Conservation (phyloP, 2,888 invertebrate species). For the Halictus quadricinctus region DNA sequence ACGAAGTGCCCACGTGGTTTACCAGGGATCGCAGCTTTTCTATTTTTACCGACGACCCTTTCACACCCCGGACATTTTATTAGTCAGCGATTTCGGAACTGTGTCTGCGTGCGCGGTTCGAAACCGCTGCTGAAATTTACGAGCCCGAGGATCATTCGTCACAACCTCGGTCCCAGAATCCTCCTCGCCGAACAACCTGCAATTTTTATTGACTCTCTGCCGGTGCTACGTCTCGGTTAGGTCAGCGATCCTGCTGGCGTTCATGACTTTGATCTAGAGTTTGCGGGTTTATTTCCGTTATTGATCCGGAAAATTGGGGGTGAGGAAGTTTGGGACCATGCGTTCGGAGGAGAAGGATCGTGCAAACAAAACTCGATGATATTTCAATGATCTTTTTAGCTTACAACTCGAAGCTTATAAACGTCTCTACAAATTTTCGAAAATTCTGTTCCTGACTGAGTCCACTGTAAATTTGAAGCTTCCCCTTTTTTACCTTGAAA, state of each 20-base stretch:
- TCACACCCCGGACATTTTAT: neutral
- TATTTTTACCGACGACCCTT: neutral
- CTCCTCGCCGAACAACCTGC: neutral
- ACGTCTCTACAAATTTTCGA: no score
- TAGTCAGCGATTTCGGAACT: slow-evolving; percentile 17
- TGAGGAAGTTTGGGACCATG: neutral
- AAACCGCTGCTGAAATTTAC: neutral
- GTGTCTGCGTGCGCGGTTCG: neutral
- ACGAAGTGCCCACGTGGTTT: neutral
- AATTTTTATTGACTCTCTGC: neutral
- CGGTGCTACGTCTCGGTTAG: neutral
- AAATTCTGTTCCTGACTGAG: no score
- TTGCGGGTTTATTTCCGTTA: neutral
- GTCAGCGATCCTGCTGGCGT: neutral
- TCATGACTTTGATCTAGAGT: neutral
- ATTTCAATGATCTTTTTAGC: neutral
- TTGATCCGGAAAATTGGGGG: neutral
- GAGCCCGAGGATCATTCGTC: neutral
- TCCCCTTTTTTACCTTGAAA: no score
- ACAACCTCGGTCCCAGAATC: neutral
- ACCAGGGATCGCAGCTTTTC: neutral
- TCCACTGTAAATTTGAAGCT: no score
- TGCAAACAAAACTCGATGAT: no score
- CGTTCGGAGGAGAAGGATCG: neutral
- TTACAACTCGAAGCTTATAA: neutral